Conservation (phyloP, 2,797 vertebrate species). For the Smutsia temminckii region DNA sequence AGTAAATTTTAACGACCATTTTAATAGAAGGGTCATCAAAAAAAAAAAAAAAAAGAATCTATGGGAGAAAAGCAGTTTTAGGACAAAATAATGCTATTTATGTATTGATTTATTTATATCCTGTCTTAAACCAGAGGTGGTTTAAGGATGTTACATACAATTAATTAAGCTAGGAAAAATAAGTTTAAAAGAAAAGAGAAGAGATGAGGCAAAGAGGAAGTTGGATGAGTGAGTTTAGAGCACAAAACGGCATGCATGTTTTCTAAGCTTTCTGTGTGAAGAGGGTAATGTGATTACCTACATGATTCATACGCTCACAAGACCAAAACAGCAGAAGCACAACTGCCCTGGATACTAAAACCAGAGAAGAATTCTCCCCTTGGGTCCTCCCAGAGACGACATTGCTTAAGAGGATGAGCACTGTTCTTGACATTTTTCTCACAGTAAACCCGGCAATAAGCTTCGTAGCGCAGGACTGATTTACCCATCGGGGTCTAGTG, state of each 20-base stretch:
- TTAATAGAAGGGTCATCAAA: background rate
- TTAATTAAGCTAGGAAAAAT: background rate
- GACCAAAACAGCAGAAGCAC: background rate
- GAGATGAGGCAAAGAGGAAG: background rate
- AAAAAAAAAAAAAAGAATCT: background rate
- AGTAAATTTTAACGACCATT: background rate
- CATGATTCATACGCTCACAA: background rate
- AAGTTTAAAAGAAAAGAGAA: background rate
- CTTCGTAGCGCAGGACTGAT: background rate
- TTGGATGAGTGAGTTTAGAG: background rate
- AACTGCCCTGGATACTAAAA: background rate
- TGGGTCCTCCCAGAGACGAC: background rate
- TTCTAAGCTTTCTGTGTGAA: background rate
- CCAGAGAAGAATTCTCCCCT: background rate
- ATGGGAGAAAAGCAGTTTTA: background rate
- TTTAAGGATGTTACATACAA: background rate
- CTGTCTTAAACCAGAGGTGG: background rate
- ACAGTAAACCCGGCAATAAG: background rate
- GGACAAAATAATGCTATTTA: background rate
- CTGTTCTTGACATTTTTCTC: background rate
- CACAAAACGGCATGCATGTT: background rate
- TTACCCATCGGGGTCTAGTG: background rate
- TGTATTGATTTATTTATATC: background rate
- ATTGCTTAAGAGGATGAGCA: background rate
- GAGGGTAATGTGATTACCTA: background rate